Evolutionary conservation across 1,140 invertebrate species (phyloP).

Genomic region (Acromyrmex charruanus): DNA sequence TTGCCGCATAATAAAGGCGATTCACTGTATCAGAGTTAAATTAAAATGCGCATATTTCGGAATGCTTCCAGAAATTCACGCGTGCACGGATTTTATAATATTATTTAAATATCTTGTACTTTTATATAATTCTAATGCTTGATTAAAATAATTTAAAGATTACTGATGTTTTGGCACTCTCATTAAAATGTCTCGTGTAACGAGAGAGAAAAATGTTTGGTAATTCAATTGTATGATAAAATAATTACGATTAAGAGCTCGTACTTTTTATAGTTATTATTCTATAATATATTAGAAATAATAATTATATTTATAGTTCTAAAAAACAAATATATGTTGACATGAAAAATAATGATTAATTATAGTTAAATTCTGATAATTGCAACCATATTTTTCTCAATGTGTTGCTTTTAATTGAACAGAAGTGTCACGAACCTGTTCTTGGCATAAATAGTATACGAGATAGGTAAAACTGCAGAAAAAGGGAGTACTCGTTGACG

Average conservation of each 20-base stretch:
- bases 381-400: too few relatives aligned
- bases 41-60: neutral
- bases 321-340: too few relatives aligned
- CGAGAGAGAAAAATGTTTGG: too few relatives aligned
- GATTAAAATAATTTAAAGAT: slow-evolving; percentile 40
- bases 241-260: too few relatives aligned
- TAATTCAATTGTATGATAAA: too few relatives aligned
- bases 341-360: too few relatives aligned
- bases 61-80: neutral
- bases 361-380: too few relatives aligned
- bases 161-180: neutral
- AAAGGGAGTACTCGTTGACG: too few relatives aligned
- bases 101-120: slow-evolving; percentile 12
- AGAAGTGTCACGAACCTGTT: neutral
- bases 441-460: too few relatives aligned
- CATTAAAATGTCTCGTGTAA: neutral
- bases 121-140: neutral
- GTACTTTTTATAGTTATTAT: too few relatives aligned
- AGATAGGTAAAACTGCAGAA: neutral
- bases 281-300: too few relatives aligned
- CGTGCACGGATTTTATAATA: slow-evolving; percentile 7
- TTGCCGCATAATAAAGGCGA: slow-evolving; percentile 45
- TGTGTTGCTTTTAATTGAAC: neutral
- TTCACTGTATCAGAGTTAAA: slow-evolving; percentile 21
- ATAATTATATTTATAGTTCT: too few relatives aligned